Evolutionary conservation across 2,797 vertebrate species (phyloP), one percentile per base, ranked within the genome.

Genomic region (Crocodylus rhombifer): DNA sequence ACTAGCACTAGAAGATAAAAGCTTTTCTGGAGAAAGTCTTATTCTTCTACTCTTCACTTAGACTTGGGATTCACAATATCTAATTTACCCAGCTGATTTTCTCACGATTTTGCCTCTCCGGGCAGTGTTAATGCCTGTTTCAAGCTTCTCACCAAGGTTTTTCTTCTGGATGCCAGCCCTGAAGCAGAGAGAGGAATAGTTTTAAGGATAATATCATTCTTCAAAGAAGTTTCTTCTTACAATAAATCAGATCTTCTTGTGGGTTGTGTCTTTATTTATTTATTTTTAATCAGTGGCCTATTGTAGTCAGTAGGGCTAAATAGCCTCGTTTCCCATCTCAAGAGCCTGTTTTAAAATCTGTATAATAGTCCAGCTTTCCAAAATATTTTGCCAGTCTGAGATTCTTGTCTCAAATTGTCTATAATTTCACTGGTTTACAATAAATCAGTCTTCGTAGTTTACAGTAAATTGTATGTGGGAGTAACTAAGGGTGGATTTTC

Each of bases 321-420:
- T 3, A 58, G 16, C 3, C 14, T 71, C 15, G 21, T 23, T 87
- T 20, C 10, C 13, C 61, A 56, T 30, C 23, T 80, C 42, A 62
- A 61, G 1, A 88, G 36, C 6, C n/a, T 25, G 6, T 15, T 89
- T 90, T 56, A 60, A 92, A 77, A 83, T 63, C n/a, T 69, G 6
- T 69, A 4, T 17, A 89, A 84, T 84, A 81, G 60, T 86, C 94
- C 64, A 62, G 14, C 16, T 80, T 93, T 78, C 80, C 28, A 62
- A 74, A 84, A 81, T n/a, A 57, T 64, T 85, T 90, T 87, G n/a
- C 71, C 94, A 91, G 28, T 30, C 77, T 75, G 28, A 87, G 69
- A 79, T 87, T 84, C 77, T 56, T 14, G 81, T 76, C 55, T 65
- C 12, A 73, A 83, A 58, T 28, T 58, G 36, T 16, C 77, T 56